phyloP scores from a whole-genome alignment of 2,797 vertebrate species.

The Malacoraja senta region DNA sequence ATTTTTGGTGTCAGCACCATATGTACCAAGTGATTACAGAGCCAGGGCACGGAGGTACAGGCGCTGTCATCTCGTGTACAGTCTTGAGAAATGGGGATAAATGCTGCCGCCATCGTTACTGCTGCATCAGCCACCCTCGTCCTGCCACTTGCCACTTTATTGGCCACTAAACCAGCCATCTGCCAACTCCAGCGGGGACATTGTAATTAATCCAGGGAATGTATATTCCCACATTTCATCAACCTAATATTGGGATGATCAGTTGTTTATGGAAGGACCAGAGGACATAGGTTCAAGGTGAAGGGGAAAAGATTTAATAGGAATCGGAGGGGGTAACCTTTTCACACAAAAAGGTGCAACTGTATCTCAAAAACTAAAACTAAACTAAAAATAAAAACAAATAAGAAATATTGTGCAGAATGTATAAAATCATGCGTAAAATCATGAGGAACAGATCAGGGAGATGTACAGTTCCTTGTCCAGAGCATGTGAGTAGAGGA shows the following conservation, averaged over 20 bases:
- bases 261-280: neutral
- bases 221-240: neutral
- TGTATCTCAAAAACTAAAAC: too few relatives aligned
- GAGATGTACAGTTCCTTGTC: too few relatives aligned
- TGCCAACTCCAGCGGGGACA: neutral
- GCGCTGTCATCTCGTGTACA: neutral
- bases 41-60: neutral
- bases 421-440: too few relatives aligned
- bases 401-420: too few relatives aligned
- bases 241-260: neutral
- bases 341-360: neutral
- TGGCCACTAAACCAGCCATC: neutral
- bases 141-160: neutral
- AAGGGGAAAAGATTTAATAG: too few relatives aligned
- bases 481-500: too few relatives aligned
- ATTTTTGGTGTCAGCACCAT: conserved; percentile 6
- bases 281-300: too few relatives aligned
- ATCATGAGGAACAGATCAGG: too few relatives aligned
- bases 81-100: neutral
- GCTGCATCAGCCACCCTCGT: neutral
- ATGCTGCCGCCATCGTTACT: neutral
- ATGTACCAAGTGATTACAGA: conserved; percentile 3
- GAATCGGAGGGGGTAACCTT: neutral
- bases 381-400: too few relatives aligned
- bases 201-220: neutral